Evolutionary conservation across 2,797 vertebrate genomes (phyloP).

Genomic region (Hypotaenidia philippensis): DNA sequence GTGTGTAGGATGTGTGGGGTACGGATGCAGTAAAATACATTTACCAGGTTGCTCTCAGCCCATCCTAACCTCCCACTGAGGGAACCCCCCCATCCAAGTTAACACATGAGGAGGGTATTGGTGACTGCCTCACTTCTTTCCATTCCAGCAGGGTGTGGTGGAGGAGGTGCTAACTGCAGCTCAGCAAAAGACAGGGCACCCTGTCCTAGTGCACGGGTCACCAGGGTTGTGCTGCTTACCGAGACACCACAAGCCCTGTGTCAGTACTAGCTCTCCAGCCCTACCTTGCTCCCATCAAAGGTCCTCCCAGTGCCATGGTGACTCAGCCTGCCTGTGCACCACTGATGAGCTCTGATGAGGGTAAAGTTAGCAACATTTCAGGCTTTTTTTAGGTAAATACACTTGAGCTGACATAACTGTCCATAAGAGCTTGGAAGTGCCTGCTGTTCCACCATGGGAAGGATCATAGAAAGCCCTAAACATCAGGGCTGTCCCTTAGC

Average conservation of each 20-base stretch:
- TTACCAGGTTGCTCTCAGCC: neutral
- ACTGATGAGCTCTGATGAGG: neutral
- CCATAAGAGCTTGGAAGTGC: neutral
- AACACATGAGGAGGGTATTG: neutral
- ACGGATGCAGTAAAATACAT: neutral
- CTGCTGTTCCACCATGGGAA: neutral
- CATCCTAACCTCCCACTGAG: neutral
- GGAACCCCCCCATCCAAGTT: neutral
- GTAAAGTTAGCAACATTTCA: neutral
- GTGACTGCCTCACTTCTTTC: neutral
- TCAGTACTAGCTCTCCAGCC: neutral
- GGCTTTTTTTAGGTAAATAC: neutral
- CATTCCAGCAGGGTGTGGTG: neutral
- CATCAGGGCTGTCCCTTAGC: neutral
- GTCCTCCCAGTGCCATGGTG: fast-evolving
- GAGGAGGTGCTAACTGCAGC: neutral
- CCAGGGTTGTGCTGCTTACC: neutral
- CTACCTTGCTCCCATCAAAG: neutral
- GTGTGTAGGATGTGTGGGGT: neutral
- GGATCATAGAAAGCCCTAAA: neutral
- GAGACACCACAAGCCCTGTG: neutral
- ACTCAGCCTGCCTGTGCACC: neutral
- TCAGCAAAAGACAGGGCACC: neutral
- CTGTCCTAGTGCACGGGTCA: neutral
- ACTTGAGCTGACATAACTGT: neutral